A percentile compares a stretch with the other conserved stretches of the same genome.
phyloP scores from a whole-genome alignment of 2,888 invertebrate species.

The Suillia variegata region DNA sequence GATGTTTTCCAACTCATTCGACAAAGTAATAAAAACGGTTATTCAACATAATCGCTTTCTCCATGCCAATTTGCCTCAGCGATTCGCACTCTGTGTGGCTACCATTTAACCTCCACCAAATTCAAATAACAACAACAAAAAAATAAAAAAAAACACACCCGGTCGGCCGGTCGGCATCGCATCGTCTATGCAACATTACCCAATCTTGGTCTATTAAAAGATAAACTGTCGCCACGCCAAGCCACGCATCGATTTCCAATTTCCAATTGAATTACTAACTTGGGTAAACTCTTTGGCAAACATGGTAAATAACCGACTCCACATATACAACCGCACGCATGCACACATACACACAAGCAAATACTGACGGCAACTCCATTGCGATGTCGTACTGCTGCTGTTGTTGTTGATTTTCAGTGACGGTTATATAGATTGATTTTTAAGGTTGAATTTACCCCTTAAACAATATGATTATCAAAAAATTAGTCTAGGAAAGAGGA shows the following conservation, averaged over 20 bases:
- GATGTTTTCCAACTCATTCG: neutral
- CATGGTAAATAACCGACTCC: slow-evolving; percentile 26
- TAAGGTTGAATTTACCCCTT: neutral
- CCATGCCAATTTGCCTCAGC: no score
- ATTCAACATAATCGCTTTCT: no score
- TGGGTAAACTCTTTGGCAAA: slow-evolving; percentile 24
- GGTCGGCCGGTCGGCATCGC: no score
- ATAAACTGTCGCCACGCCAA: neutral
- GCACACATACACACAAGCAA: no score
- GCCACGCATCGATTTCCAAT: slow-evolving; percentile 18
- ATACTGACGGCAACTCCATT: neutral
- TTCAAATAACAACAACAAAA: no score
- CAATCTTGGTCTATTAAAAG: neutral
- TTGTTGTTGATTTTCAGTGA: neutral
- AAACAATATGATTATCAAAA: no score
- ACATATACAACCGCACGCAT: no score
- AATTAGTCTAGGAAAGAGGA: no score
- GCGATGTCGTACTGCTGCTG: neutral
- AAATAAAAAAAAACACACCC: no score
- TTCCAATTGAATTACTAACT: slow-evolving; percentile 29
- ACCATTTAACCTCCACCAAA: neutral
- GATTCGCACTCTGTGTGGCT: neutral
- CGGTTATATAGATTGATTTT: no score
- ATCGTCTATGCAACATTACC: neutral
- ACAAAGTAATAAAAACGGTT: no score